Percentiles rank a stretch among this genome's conserved stretches.
These are phyloP conservation scores for Neotoxoptera formosana DNA, from an alignment of 1,140 invertebrate genomes.

Conservation along the genomic window DNA sequence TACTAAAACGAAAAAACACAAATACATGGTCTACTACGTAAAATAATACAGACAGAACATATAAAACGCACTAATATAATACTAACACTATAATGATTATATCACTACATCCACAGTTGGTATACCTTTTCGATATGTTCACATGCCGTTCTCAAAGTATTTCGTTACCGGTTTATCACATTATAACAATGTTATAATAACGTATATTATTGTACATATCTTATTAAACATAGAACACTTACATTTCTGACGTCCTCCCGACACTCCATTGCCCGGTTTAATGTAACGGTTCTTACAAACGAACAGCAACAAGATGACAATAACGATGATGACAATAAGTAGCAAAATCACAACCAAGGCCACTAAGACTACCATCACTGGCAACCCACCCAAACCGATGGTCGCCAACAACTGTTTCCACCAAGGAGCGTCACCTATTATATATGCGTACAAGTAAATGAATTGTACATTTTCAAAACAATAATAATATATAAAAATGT, in stretches of 20 bases:
- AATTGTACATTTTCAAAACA: neutral
- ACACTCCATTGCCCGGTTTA: constrained; percentile 13
- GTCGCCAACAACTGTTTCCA: constrained; percentile 44
- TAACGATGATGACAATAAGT: constrained; percentile 8
- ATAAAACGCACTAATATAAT: neutral
- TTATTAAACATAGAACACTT: neutral
- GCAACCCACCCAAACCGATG: constrained; percentile 42
- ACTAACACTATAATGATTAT: constrained; percentile 9
- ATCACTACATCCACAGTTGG: neutral
- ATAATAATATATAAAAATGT: neutral
- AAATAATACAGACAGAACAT: neutral
- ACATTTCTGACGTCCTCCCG: constrained; percentile 49
- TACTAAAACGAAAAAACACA: constrained; percentile 2
- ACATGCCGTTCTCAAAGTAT: neutral
- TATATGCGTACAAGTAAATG: neutral
- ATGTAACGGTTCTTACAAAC: constrained; percentile 41
- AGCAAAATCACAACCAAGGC: neutral
- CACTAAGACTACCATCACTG: constrained; percentile 10
- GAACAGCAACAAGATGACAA: constrained; percentile 8
- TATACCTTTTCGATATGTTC: neutral
- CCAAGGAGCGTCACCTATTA: constrained; percentile 43
- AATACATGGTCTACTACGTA: neutral
- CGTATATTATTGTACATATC: neutral
- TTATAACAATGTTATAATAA: neutral
- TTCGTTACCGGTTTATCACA: neutral